phyloP scores from a whole-genome alignment of 2,888 invertebrate species.

The Diaprepes abbreviatus region DNA sequence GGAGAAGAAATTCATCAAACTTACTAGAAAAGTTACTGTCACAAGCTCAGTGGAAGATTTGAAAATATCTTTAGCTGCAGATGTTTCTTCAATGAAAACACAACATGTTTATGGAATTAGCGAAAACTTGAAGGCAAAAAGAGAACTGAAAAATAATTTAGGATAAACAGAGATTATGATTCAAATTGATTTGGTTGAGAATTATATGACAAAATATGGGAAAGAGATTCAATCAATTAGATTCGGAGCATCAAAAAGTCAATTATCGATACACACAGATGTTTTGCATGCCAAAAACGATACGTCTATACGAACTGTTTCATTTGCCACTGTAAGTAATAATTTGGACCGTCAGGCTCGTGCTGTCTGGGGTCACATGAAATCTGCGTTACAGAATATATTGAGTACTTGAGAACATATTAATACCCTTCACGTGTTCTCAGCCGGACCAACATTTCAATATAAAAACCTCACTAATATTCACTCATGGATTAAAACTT shows the following conservation, averaged over 20 bases:
- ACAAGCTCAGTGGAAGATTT: not conserved
- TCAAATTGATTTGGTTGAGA: not conserved
- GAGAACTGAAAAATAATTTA: not conserved
- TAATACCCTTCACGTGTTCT: constrained; percentile 21
- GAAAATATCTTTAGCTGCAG: not conserved
- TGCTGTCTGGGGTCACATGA: not conserved
- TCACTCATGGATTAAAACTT: constrained; percentile 2
- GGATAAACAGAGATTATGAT: not conserved
- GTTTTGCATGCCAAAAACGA: not conserved
- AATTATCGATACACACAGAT: not conserved
- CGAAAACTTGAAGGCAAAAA: not conserved
- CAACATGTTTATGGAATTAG: not conserved
- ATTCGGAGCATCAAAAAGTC: not conserved
- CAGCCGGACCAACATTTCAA: constrained; percentile 40
- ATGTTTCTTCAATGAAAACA: not conserved
- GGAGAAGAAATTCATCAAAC: too few species aligned
- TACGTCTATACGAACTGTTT: too few species aligned
- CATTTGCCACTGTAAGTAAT: not conserved
- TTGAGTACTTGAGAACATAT: not conserved
- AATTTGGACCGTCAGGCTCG: not conserved
- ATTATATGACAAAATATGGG: not conserved
- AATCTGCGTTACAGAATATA: not conserved
- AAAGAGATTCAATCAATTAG: not conserved
- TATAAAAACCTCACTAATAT: constrained; percentile 33
- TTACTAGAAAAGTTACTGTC: too few species aligned